Percentiles rank a stretch among this genome's conserved stretches.
Conservation (phyloP, 1,140 invertebrate genomes). For the Camponotus floridanus region DNA sequence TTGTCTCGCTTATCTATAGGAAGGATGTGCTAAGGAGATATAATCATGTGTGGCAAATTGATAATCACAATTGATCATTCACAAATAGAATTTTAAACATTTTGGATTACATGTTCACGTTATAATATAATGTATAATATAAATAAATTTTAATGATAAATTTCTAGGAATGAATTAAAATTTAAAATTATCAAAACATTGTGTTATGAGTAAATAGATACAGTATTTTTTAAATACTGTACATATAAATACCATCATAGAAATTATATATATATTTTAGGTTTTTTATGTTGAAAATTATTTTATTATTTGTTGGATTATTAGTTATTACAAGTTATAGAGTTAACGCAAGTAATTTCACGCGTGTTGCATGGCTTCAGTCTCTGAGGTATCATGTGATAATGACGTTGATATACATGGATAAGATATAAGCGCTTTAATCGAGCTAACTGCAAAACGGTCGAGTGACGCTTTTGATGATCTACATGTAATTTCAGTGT, state of each 20-base stretch:
- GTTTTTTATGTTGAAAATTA: not conserved
- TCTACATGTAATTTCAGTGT: constrained; percentile 14
- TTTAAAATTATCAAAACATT: not conserved
- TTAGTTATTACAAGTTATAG: constrained; percentile 10
- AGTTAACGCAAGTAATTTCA: constrained; percentile 39
- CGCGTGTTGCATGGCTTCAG: constrained; percentile 24
- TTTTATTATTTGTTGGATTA: constrained; percentile 14
- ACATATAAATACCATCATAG: not conserved
- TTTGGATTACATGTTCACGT: not conserved
- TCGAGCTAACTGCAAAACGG: constrained; percentile 49
- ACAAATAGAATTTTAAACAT: constrained; percentile 13
- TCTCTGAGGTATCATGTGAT: constrained; percentile 29
- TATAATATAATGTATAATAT: not conserved
- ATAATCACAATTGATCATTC: not conserved
- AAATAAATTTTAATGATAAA: not conserved
- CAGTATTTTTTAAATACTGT: not conserved
- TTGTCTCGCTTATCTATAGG: constrained; percentile 37
- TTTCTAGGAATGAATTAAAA: not conserved
- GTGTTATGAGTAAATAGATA: not conserved
- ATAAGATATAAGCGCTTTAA: constrained; percentile 49
- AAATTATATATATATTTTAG: not conserved
- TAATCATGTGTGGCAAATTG: constrained; percentile 42
- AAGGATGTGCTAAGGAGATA: constrained; percentile 46
- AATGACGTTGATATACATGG: constrained; percentile 31
- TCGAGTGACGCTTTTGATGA: constrained; percentile 49